A percentile compares a stretch with the other conserved stretches of the same genome.
phyloP scores from a whole-genome alignment of 2,888 invertebrate genomes.

The Chelonus formosanus region DNA sequence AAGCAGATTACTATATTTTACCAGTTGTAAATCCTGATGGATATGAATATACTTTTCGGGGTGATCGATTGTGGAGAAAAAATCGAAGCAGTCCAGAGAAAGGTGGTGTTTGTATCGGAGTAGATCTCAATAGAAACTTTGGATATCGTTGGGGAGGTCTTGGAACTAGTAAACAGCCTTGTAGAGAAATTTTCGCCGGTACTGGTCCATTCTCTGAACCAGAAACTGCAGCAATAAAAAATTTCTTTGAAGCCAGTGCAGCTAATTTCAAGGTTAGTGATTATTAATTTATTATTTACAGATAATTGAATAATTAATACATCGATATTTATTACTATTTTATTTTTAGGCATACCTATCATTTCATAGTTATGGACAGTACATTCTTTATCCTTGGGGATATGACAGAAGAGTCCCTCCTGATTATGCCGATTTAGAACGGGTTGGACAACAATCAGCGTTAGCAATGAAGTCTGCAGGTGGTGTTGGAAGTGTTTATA shows the following conservation, averaged over 20 bases:
- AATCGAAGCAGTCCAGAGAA: slow-evolving; percentile 70
- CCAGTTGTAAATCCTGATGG: slow-evolving; percentile 78
- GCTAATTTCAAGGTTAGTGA: slow-evolving; percentile 60
- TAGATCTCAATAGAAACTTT: slow-evolving; percentile 88
- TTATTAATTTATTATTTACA: neutral
- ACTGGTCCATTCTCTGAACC: slow-evolving; percentile 85
- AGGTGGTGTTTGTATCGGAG: slow-evolving; percentile 76
- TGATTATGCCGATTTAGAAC: slow-evolving; percentile 75
- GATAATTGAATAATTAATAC: too few species aligned
- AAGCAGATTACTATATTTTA: slow-evolving; percentile 75
- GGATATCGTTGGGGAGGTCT: slow-evolving; percentile 87
- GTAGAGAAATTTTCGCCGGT: slow-evolving; percentile 84
- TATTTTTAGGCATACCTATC: slow-evolving; percentile 76
- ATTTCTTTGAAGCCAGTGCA: slow-evolving; percentile 66
- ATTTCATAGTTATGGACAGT: slow-evolving; percentile 88
- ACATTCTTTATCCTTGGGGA: slow-evolving; percentile 87
- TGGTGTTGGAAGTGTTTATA: slow-evolving; percentile 71
- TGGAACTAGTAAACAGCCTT: slow-evolving; percentile 85
- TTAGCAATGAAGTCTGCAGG: slow-evolving; percentile 71
- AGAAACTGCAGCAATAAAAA: slow-evolving; percentile 76
- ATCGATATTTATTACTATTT: neutral
- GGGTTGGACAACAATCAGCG: slow-evolving; percentile 76
- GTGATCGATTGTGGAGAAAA: slow-evolving; percentile 85
- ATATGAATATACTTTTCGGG: slow-evolving; percentile 84
- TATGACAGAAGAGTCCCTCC: slow-evolving; percentile 78